Evolutionary conservation across 64 coral and sea anemone genomes (phyloP), one percentile per base, ranked within the genome.

Genomic region (Montipora efflorescens): DNA sequence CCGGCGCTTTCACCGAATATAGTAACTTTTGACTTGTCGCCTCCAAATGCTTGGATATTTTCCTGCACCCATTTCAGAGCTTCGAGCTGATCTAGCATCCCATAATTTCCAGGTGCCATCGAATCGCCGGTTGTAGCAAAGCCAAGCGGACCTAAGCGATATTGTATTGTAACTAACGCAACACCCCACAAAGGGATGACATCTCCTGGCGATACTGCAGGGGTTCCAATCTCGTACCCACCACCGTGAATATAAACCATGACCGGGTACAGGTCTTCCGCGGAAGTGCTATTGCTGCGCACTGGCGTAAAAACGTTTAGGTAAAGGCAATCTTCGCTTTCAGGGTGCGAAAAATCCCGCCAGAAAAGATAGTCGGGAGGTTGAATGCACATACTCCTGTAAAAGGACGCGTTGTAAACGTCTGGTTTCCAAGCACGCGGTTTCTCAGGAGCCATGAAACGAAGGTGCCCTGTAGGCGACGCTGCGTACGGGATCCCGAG

Each of bases 181-280:
- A 95, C 94, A 21, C 75, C 90, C 76, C 84, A 92, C 55, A 91
- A 47, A n/a, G 89, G 84, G 51, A 95, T 52, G 4, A 80, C 85
- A 70, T 92, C 77, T 50, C 94, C 94, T 23, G 84, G 81, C 78
- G 75, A 92, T 47, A 92, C 28, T 1, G 92, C 81, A 12, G 90
- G 90, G 50, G 94, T 89, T 19, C 94, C 90, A 11, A 83, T 83
- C 43, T 89, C 85, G 66, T 92, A 95, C 1, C 90, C 94, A 19
- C 94, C 94, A 10, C 94, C 94, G 48, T 95, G 94, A 79, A 95
- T 95, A 51, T 95, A 95, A 6, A 95, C 93, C 93, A 95, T 95
- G 10, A 95, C 93, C 5, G 93, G 87, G 74, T 86, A 95, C 16
- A 44, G 10, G 45, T 19, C 16, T 18, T 7, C 25, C 4, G 59